Evolutionary conservation across 2,113 vertebrate species (phyloP).

Genomic region (Phaethon lepturus): DNA sequence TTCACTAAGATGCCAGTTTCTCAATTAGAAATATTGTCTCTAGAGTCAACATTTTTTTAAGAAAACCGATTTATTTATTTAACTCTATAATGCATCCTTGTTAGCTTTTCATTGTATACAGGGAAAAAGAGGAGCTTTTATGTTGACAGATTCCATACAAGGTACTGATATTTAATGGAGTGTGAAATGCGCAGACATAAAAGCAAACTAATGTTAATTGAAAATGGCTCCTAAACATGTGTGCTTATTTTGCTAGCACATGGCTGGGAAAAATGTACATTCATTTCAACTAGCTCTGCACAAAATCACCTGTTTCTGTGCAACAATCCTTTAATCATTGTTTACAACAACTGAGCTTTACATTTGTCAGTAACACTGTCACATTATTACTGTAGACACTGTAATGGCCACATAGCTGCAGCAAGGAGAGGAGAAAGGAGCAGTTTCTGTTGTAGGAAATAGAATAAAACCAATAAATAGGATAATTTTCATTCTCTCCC

Average conservation of each 20-base stretch:
- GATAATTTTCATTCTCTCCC: background rate
- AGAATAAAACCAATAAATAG: background rate
- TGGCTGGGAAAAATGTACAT: background rate
- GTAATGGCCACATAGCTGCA: background rate
- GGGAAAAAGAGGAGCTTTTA: background rate
- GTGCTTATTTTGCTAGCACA: background rate
- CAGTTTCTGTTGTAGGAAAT: background rate
- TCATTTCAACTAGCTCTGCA: background rate
- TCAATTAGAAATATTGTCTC: background rate
- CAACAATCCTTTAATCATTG: background rate
- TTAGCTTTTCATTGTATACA: background rate
- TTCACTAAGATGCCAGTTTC: background rate
- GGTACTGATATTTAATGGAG: background rate
- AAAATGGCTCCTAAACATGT: background rate
- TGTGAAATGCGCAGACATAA: background rate
- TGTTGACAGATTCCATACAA: background rate
- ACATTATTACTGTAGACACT: background rate
- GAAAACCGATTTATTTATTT: background rate
- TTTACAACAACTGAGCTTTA: background rate
- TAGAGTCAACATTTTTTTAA: background rate
- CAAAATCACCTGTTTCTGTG: background rate
- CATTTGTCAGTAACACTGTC: background rate
- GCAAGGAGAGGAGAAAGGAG: background rate
- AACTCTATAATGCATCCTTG: rapidly evolving
- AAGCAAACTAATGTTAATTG: background rate